phyloP scores from a whole-genome alignment of 2,113 vertebrate species.

The Myodes glareolus region DNA sequence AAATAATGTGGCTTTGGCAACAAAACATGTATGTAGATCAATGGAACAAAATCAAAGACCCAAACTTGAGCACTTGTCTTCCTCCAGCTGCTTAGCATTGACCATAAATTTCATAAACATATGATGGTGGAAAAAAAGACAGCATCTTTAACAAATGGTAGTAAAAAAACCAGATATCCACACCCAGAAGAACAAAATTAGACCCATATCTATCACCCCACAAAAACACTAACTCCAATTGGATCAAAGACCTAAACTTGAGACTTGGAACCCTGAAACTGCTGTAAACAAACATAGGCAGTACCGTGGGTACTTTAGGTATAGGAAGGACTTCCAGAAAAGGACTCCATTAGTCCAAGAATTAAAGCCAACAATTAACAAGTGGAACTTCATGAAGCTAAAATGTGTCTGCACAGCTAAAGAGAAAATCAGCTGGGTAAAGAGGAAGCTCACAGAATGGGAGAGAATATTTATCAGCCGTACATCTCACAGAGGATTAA shows the following conservation, averaged over 20 bases:
- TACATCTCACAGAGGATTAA: neutral
- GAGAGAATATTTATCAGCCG: neutral
- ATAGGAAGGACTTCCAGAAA: neutral
- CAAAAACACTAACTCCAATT: neutral
- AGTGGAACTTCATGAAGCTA: neutral
- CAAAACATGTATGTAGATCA: neutral
- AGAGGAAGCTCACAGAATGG: neutral
- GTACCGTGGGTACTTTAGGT: neutral
- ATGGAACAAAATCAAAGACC: neutral
- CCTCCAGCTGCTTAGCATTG: neutral
- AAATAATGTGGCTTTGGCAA: neutral
- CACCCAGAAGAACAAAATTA: neutral
- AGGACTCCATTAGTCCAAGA: neutral
- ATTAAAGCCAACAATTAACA: neutral
- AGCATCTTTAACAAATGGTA: neutral
- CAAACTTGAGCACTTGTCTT: neutral
- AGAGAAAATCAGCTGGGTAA: neutral
- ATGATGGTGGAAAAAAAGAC: neutral
- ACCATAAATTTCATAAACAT: neutral
- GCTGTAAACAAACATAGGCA: neutral
- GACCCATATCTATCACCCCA: neutral
- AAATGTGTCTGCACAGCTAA: neutral
- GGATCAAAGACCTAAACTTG: neutral
- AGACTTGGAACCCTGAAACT: neutral
- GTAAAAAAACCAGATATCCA: neutral